A percentile compares a stretch with the other conserved stretches of the same genome.
Evolutionary conservation across 92 coral and sea anemone genomes (phyloP).

Genomic region (Umimayanthus chanpuru): DNA sequence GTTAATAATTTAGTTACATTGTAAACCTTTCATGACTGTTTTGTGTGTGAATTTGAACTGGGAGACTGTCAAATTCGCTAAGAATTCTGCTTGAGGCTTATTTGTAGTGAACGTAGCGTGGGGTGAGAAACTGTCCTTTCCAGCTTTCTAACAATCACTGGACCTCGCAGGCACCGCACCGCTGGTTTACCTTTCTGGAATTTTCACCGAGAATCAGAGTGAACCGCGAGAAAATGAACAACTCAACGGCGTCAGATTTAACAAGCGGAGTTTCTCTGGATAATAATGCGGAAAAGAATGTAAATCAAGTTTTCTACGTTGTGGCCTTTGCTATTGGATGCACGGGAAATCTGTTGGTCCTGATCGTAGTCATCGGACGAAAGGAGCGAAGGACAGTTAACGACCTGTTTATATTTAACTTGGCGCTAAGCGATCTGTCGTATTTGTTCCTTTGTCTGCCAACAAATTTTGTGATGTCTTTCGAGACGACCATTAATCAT

Average conservation of each 20-base stretch:
- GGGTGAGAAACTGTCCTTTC: constrained; percentile 6
- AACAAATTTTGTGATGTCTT: constrained; percentile 72
- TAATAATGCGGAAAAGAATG: constrained; percentile 53
- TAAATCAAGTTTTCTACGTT: constrained; percentile 79
- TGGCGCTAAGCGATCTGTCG: constrained; percentile 85
- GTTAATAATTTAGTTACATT: neutral
- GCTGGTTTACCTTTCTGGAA: neutral
- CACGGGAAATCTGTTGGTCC: constrained; percentile 81
- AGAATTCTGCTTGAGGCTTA: constrained; percentile 25
- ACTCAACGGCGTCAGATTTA: constrained; percentile 6
- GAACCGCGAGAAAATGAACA: constrained; percentile 10
- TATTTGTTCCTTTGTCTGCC: constrained; percentile 88
- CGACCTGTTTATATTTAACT: constrained; percentile 86
- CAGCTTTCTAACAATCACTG: neutral
- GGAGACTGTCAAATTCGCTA: neutral
- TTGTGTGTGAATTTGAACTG: neutral
- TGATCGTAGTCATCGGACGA: constrained; percentile 84
- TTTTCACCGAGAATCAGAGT: neutral
- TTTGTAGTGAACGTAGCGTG: constrained; percentile 1
- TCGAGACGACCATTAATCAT: constrained; percentile 72
- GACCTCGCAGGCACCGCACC: neutral
- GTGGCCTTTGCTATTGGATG: constrained; percentile 81
- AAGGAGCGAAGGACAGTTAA: constrained; percentile 87
- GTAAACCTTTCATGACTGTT: neutral
- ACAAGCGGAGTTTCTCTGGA: neutral